Evolutionary conservation across 2,888 invertebrate genomes (phyloP).

Genomic region (Dendrolimus houi): DNA sequence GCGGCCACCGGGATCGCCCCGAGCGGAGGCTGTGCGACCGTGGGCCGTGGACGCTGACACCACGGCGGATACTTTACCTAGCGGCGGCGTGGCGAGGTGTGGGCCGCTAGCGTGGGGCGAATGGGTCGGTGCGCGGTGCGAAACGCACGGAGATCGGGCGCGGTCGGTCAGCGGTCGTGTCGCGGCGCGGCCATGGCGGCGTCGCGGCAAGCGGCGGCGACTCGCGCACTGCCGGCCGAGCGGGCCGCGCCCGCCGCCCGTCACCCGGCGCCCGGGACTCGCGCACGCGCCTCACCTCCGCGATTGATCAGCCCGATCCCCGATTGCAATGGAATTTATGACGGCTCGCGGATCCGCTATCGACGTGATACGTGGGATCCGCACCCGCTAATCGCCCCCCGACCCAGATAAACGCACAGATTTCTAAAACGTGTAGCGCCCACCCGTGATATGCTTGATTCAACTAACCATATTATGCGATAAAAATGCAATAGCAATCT

Average conservation of each 20-base stretch:
- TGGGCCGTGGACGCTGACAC: conserved; percentile 26
- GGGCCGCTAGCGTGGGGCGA: conserved; percentile 17
- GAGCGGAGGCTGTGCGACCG: not conserved
- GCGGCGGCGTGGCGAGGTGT: conserved; percentile 35
- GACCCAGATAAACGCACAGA: conserved; percentile 35
- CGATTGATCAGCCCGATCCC: conserved; percentile 67
- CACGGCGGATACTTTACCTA: conserved; percentile 39
- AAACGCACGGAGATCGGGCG: conserved; percentile 36
- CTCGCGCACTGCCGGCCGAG: conserved; percentile 57
- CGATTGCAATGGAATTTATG: conserved; percentile 72
- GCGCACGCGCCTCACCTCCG: conserved; percentile 17
- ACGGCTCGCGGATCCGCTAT: conserved; percentile 68
- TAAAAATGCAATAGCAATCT: not conserved
- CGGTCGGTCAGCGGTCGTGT: conserved; percentile 51
- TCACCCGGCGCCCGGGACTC: conserved; percentile 32
- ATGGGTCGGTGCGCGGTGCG: conserved; percentile 24
- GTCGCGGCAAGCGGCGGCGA: conserved; percentile 60
- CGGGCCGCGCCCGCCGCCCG: conserved; percentile 35
- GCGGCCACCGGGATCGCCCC: conserved; percentile 11
- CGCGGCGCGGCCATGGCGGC: conserved; percentile 65
- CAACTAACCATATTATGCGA: not conserved
- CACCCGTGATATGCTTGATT: not conserved
- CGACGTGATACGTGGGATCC: conserved; percentile 46
- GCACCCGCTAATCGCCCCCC: conserved; percentile 32
- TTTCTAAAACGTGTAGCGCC: conserved; percentile 13